phyloP scores from a whole-genome alignment of 1,140 invertebrate species.

The Trichonephila inaurata region DNA sequence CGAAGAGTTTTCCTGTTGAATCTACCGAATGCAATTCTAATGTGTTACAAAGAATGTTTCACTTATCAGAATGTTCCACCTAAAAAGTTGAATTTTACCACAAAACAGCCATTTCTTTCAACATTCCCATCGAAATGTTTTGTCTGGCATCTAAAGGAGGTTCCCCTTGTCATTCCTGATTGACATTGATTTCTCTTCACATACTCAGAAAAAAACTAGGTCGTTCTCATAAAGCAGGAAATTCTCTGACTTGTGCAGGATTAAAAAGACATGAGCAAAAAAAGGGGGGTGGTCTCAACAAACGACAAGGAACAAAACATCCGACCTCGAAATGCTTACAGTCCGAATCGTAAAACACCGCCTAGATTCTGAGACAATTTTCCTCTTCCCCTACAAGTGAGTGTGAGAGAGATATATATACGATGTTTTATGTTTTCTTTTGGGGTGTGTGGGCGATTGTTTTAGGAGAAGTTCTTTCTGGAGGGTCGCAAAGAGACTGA shows the following conservation, averaged over 20 bases:
- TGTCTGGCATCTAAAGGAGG: background rate
- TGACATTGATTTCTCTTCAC: background rate
- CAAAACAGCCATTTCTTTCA: no score
- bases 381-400: background rate
- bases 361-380: background rate
- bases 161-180: background rate
- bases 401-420: background rate
- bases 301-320: background rate
- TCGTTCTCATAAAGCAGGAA: slow-evolving; percentile 21
- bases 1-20: no score
- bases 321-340: background rate
- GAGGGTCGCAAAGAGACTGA: background rate
- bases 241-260: background rate
- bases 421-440: slow-evolving; percentile 45
- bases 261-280: background rate
- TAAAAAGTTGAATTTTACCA: no score
- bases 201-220: background rate
- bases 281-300: background rate
- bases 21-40: no score
- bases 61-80: no score
- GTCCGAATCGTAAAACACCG: background rate
- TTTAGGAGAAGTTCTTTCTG: slow-evolving; percentile 16
- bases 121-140: background rate
- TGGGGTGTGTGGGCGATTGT: slow-evolving; percentile 45
- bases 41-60: no score